Conservation (phyloP, 2,888 invertebrate genomes). For the Fissipunctia ypsillon region DNA sequence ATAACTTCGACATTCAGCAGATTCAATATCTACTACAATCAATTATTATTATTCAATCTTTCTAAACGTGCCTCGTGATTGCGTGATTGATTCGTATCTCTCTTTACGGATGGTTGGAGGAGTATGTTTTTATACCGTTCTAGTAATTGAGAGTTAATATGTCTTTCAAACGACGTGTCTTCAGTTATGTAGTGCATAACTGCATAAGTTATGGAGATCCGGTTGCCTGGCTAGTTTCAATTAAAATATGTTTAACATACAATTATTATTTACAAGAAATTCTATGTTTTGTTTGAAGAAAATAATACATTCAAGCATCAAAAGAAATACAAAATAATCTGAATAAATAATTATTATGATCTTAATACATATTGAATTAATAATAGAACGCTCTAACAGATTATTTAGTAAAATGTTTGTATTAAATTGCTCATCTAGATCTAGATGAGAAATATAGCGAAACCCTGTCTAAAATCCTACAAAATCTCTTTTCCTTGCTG, state of each 20-base stretch:
- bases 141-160: constrained; percentile 69
- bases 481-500: neutral
- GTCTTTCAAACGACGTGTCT: constrained; percentile 50
- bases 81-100: constrained; percentile 69
- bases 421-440: too few relatives aligned
- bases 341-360: too few relatives aligned
- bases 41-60: constrained; percentile 64
- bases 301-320: neutral
- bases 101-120: constrained; percentile 60
- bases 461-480: neutral
- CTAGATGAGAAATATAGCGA: too few relatives aligned
- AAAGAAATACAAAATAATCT: neutral
- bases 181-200: constrained; percentile 62
- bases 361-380: too few relatives aligned
- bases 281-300: neutral
- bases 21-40: constrained; percentile 39
- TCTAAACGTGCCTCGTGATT: constrained; percentile 46
- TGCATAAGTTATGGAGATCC: constrained; percentile 56
- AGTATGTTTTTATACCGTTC: constrained; percentile 63
- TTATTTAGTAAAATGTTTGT: too few relatives aligned
- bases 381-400: too few relatives aligned
- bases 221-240: constrained; percentile 36
- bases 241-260: constrained; percentile 25
- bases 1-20: constrained; percentile 29
- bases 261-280: constrained; percentile 1